Base-by-base conservation (phyloP, 2,797 vertebrate species). In the Mus spretus region DNA sequence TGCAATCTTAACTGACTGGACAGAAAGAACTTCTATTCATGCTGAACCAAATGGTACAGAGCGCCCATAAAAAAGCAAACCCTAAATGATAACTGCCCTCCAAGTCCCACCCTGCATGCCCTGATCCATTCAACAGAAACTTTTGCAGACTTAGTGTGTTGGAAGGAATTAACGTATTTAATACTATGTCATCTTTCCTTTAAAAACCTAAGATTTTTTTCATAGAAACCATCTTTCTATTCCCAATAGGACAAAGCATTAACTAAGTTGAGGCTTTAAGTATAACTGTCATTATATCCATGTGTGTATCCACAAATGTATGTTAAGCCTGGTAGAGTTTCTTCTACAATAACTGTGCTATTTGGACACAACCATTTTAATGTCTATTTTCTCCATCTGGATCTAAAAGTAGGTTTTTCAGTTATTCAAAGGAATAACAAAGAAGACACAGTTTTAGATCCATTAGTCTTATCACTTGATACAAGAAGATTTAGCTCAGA, bases 231-330 rank as follows among this genome's bases (percentile, higher is more conserved):
- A 40, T 72, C 57, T 94, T 89, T 96, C 40, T 74, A 75, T 53
- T 53, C 50, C n/a, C 92, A 67, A 61, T 31, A 31, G 63, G 19
- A 19, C n/a, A 85, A 91, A 90, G 3, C 0, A 91, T 61, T 53
- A 86, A 94, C 57, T 80, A 80, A 81, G 55, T 87, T 19, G 77
- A 59, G 37, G 82, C 86, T 86, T 92, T 67, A 72, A 57, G 79
- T 26, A 17, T 10, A 81, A 79, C 3, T 91, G 13, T 77, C 77
- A 74, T 95, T 77, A 57, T 31, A 78, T 15, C 22, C 19, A 75
- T 8, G 26, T 44, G 55, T 53, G 44, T 26, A 74, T 79, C 17
- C 11, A 55, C 40, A 84, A 4, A 80, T n/a, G 34, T 34, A 44
- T 84, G 14, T 47, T 53, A 70, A 13, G 31, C 61, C 53, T 26